Percentiles rank a stretch among this genome's conserved stretches.
Conservation (phyloP, 2,113 vertebrate genomes). For the Oncorhynchus keta region DNA sequence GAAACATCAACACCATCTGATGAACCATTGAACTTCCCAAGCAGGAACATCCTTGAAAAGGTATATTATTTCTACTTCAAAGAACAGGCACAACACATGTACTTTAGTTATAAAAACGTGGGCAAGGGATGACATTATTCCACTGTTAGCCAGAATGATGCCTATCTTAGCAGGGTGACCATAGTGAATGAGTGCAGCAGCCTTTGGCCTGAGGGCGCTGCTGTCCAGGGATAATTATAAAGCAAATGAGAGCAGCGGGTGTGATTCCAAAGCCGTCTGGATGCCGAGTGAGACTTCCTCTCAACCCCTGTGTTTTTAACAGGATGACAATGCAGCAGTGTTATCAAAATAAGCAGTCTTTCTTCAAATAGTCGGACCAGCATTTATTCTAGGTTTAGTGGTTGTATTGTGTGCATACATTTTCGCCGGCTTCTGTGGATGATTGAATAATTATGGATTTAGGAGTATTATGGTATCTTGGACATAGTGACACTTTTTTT, state of each 20-base stretch:
- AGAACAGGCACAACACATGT: not conserved
- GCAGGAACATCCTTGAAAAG: too few species aligned
- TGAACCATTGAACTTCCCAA: too few species aligned
- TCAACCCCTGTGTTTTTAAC: not conserved
- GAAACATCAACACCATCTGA: too few species aligned
- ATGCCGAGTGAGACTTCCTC: not conserved
- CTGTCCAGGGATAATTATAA: constrained; percentile 40
- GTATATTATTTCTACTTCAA: too few species aligned
- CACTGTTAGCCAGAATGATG: not conserved
- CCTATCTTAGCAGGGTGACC: not conserved
- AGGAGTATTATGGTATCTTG: too few species aligned
- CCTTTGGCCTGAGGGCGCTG: constrained; percentile 3
- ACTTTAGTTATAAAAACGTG: not conserved
- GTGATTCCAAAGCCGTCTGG: constrained; percentile 40
- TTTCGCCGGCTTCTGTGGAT: too few species aligned
- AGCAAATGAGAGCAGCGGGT: constrained; percentile 35
- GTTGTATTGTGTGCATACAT: too few species aligned
- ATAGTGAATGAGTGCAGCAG: not conserved
- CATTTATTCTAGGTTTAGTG: too few species aligned
- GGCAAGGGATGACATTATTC: not conserved
- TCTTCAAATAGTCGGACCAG: too few species aligned
- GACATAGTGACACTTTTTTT: too few species aligned
- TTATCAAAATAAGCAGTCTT: not conserved
- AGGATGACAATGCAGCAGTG: too few species aligned
- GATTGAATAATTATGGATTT: too few species aligned